Base-by-base conservation (phyloP, 2,113 vertebrate species). In the Cyprinodon brontotheroides region DNA sequence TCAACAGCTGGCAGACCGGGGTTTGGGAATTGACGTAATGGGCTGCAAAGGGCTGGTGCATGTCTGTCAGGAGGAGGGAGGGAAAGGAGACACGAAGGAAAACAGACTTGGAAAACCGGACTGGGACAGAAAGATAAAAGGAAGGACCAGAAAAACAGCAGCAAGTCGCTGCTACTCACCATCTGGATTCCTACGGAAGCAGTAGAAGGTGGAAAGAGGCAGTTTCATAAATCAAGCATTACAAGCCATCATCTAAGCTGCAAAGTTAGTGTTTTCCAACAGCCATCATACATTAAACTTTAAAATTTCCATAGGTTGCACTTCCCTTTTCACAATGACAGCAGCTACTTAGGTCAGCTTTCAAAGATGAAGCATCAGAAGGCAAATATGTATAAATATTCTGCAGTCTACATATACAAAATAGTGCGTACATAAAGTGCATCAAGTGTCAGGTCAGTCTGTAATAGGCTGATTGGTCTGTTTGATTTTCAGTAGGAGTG, bases 1-100 rank as follows among this genome's bases (percentile, higher is more conserved):
- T 94, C 89, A 93, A 91, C 86, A 88, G 85, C 91, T 93, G 91
- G 89, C 85, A 87, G 81, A 79, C 86, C 50, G 2, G 48, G 66
- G 65, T 66, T 72, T 81, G 66, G 75, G 79, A 62, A 73, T 69
- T 91, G 90, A 93, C 72, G 83, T 93, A 87, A 93, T 92, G 80
- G 41, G 59, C 61, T 68, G 83, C 85, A 67, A 81, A 88, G 84
- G 87, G 89, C 92, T 93, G 85, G 71, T 87, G 89, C 73, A 73
- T 79, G 85, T 90, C 90, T 81, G 76, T 92, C 90, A 91, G 79
- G 61, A 9, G 57, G 70, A 68, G 75, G 13, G 75, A 41, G 62
- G 63, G 73, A 50, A 14, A 70, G 47, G 43, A 48, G 70, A 74
- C 14, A 29, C 12, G 13, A 43, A 14, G 40, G 39, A 38, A 65